Evolutionary conservation across 2,888 invertebrate species (phyloP), one percentile per base, ranked within the genome.

Genomic region (Yponomeuta malinellus): DNA sequence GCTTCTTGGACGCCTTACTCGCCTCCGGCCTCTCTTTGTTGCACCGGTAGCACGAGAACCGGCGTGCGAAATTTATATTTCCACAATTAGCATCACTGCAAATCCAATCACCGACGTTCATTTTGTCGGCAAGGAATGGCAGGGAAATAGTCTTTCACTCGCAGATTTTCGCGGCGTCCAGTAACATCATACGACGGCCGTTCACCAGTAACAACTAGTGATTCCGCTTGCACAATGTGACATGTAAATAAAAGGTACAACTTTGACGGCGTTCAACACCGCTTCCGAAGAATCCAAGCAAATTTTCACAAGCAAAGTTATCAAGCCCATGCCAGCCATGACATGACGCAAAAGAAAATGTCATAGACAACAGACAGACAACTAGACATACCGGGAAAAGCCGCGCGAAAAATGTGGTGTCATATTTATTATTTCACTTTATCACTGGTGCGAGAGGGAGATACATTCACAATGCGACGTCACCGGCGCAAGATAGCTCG

Each of bases 31-130:
- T 89, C 73, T 93, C 96, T 93, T 96, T 96, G 77, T 96, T 96
- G 92, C 98, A 99, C 78, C 98, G 95, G 92, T 98, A 98, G 89
- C 99, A 99, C 78, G 96, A 95, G 78, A 93, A 94, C 78, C 98
- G 93, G 74, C 98, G 94, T 48, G 98, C 97, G 93, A 98, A 98
- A 93, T 99, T 99, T 71, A 98, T 94, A 93, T 99, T 99, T 76
- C 96, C 97, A 93, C 98, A 99, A 82, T 95, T 93, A 69, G 92
- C 79, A 82, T 95, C 95, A 72, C 88, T 89, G 81, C 95, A 95
- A 77, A 94, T 93, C 95, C 95, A 95, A 80, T 95, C 95, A 12
- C 92, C 95, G 81, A 92, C 92, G 85, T 91, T 92, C 92, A 92
- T 92, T 86, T 88, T 91, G 88, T 79, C 65, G 10, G 31, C 67